phyloP scores from a whole-genome alignment of 2,888 invertebrate species.

The Matsumyia berberina region DNA sequence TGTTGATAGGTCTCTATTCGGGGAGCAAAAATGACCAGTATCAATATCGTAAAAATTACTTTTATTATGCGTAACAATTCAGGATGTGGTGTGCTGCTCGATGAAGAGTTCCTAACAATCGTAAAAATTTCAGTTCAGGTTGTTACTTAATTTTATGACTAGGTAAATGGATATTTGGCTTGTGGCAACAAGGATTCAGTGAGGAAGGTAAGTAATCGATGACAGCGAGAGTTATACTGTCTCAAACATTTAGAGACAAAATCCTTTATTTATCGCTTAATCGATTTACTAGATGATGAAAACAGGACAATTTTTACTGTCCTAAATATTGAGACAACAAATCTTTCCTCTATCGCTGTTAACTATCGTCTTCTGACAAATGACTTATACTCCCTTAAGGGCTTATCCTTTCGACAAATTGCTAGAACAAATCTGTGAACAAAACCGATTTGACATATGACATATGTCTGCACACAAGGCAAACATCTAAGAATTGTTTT shows the following conservation, averaged over 20 bases:
- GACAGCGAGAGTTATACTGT: not conserved
- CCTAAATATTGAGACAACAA: not conserved
- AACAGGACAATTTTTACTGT: no score
- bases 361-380: constrained; percentile 8
- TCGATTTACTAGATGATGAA: no score
- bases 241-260: not conserved
- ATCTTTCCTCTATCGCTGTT: not conserved
- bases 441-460: constrained; percentile 50
- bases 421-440: constrained; percentile 65
- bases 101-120: constrained; percentile 26
- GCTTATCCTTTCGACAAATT: constrained; percentile 66
- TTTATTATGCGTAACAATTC: constrained; percentile 68
- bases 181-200: constrained; percentile 5
- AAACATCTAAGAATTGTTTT: constrained; percentile 35
- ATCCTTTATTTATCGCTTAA: no score
- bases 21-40: constrained; percentile 59
- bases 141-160: constrained; percentile 21
- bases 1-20: constrained; percentile 60
- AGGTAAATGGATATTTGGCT: constrained; percentile 6
- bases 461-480: constrained; percentile 39
- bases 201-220: not conserved
- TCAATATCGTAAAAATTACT: constrained; percentile 69
- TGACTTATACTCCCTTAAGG: constrained; percentile 17
- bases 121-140: constrained; percentile 43
- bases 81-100: constrained; percentile 40